Percentiles rank a stretch among this genome's conserved stretches.
phyloP scores from a whole-genome alignment of 2,888 invertebrate genomes.

The Pseudococcus jackbeardsleyi region DNA sequence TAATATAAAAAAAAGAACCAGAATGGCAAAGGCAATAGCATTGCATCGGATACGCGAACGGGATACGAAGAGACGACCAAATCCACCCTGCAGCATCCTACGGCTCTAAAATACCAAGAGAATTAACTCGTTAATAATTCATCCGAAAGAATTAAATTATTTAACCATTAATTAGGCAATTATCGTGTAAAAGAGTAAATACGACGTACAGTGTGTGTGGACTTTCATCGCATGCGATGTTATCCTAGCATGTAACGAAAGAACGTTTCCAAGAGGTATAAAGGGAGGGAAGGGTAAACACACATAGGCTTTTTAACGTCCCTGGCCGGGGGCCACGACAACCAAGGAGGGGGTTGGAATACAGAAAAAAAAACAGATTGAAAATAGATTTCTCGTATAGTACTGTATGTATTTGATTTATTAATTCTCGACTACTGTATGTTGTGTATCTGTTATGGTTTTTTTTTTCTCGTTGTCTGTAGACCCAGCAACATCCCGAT shows the following conservation, averaged over 20 bases:
- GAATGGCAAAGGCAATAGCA: neutral
- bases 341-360: neutral
- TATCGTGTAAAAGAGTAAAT: constrained; percentile 43
- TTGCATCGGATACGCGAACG: neutral
- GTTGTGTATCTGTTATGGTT: neutral
- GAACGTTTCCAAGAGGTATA: neutral
- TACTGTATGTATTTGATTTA: constrained; percentile 19
- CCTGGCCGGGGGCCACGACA: neutral
- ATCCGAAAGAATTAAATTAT: constrained; percentile 45
- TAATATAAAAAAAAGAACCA: neutral
- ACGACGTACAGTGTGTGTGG: neutral
- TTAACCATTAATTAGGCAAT: constrained; percentile 48
- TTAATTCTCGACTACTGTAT: constrained; percentile 43
- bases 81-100: neutral
- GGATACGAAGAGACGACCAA: neutral
- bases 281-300: neutral
- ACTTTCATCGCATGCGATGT: constrained; percentile 1
- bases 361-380: neutral
- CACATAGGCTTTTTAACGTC: neutral
- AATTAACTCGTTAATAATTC: constrained; percentile 50
- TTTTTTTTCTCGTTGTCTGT: neutral
- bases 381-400: constrained; percentile 17
- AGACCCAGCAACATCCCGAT: no score
- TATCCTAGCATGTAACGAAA: neutral
- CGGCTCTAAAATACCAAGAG: constrained; percentile 22